These are phyloP conservation scores for Meleagris gallopavo DNA, from an alignment of 2,113 vertebrate species.

Conservation along the genomic window DNA sequence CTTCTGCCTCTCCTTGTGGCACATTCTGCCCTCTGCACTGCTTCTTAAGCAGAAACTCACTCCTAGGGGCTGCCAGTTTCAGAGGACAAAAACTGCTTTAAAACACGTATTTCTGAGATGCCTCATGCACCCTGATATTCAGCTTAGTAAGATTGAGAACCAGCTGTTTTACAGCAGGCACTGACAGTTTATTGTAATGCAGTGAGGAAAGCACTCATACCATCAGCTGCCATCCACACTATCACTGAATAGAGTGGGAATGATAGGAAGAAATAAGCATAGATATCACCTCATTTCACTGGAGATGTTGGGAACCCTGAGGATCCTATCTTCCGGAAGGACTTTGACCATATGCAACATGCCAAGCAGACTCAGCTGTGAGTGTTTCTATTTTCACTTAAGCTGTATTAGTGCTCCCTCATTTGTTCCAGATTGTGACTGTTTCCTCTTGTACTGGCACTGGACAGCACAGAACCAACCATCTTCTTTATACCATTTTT, in stretches of 20 bases:
- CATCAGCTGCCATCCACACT: no score
- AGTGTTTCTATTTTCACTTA: neutral
- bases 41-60: fast-evolving
- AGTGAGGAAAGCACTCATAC: fast-evolving
- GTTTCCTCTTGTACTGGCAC: neutral
- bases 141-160: neutral
- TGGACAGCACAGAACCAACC: neutral
- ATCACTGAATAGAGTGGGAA: neutral
- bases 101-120: neutral
- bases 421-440: neutral
- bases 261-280: neutral
- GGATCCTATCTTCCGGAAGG: neutral
- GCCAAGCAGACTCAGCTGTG: fast-evolving
- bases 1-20: neutral
- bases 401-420: neutral
- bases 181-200: neutral
- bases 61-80: fast-evolving
- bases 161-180: neutral
- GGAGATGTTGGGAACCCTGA: neutral
- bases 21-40: no score
- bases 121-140: fast-evolving
- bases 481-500: neutral
- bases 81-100: neutral
- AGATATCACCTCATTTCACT: neutral
- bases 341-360: neutral